These are phyloP conservation scores for Panagrolaimus sp. DNA, from an alignment of 1,140 invertebrate genomes.

Conservation along the genomic window DNA sequence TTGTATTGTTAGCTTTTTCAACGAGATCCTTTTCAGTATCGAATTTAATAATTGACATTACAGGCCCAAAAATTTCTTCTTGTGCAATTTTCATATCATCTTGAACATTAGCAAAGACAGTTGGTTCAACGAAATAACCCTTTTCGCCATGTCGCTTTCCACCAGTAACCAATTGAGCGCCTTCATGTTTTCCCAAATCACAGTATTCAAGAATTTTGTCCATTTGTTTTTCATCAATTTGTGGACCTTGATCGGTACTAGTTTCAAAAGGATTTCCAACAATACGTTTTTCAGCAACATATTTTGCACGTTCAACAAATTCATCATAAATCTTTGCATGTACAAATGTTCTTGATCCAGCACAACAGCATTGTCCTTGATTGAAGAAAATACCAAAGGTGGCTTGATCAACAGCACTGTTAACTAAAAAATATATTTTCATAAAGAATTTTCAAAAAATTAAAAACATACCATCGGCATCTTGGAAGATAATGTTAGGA, in stretches of 20 bases:
- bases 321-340: constrained; percentile 78
- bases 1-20: constrained; percentile 77
- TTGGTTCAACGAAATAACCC: constrained; percentile 88
- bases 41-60: constrained; percentile 84
- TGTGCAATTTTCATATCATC: constrained; percentile 86
- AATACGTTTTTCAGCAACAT: constrained; percentile 69
- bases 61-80: constrained; percentile 92
- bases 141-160: constrained; percentile 65
- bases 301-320: constrained; percentile 73
- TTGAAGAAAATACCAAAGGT: constrained; percentile 76
- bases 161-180: constrained; percentile 77
- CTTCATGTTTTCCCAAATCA: constrained; percentile 79
- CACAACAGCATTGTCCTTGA: constrained; percentile 62
- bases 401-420: constrained; percentile 73
- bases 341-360: constrained; percentile 81
- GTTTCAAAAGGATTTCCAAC: constrained; percentile 77
- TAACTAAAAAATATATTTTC: constrained; percentile 65
- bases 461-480: constrained; percentile 68
- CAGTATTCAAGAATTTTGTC: constrained; percentile 75
- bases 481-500: constrained; percentile 72
- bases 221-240: constrained; percentile 79
- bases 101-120: constrained; percentile 85
- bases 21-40: constrained; percentile 80
- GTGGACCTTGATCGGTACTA: constrained; percentile 73
- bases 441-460: constrained; percentile 18